These are phyloP conservation scores for Pelobates cultripes DNA, from an alignment of 2,797 vertebrate genomes.

Conservation along the genomic window DNA sequence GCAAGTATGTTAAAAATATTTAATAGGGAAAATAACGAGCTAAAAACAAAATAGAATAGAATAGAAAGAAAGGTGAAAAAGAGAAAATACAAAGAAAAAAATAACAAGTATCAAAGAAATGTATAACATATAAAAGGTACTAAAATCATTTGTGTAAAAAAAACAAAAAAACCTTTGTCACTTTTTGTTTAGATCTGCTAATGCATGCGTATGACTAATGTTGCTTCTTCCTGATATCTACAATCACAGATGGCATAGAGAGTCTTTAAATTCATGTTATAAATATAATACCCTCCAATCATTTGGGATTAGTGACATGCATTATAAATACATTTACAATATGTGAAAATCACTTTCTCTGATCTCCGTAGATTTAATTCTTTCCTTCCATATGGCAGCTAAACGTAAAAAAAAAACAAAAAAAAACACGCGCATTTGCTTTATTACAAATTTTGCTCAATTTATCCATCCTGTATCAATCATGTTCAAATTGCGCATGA, in stretches of 20 bases:
- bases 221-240: not conserved
- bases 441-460: not conserved
- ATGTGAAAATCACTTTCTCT: slow-evolving; percentile 15
- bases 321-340: slow-evolving; percentile 27
- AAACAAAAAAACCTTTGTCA: no score
- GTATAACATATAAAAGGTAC: no score
- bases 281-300: slow-evolving; percentile 7
- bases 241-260: slow-evolving; percentile 25
- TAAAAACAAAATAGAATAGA: no score
- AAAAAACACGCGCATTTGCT: no score
- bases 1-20: no score
- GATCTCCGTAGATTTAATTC: slow-evolving; percentile 13
- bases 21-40: no score
- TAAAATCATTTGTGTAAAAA: no score
- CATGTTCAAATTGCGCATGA: not conserved
- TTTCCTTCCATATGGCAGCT: slow-evolving; percentile 32
- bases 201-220: not conserved
- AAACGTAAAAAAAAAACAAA: slow-evolving; percentile 10
- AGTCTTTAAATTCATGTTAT: slow-evolving; percentile 3
- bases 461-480: not conserved
- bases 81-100: no score
- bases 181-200: no score
- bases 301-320: slow-evolving; percentile 23
- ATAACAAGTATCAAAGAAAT: no score
- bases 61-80: no score